Evolutionary conservation across 2,113 vertebrate species (phyloP), one percentile per base, ranked within the genome.

Genomic region (Tachuris rubrigastra): DNA sequence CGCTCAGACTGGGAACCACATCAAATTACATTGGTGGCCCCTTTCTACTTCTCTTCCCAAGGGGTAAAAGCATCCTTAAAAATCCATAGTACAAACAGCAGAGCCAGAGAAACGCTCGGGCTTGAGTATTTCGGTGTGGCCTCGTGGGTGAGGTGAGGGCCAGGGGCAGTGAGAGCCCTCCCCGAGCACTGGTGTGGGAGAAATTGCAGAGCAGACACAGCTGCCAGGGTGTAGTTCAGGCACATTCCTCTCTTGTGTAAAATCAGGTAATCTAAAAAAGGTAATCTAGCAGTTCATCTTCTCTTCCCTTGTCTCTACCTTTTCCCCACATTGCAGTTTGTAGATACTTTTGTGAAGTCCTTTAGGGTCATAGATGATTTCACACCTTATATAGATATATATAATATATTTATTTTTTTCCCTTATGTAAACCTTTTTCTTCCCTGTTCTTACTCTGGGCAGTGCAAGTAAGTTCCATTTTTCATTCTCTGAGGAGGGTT

Each of bases 11-110:
- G 18, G 62, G 44, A 80, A 8, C 47, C 66, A 75, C 35, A 6
- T 10, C 27, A 46, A 28, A 74, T 55, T 28, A 2, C 56, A 24
- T 2, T 3, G 6, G 4, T 74, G 33, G 10, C 15, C 33, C 18
- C 20, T 79, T 88, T 25, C 66, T 81, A 17, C 39, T n/a, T 49
- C 44, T 73, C 41, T 56, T 89, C 65, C 73, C 28, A 12, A 67
- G 39, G 19, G 19, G 7, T 23, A 16, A 62, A 66, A 83, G 6
- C 55, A 55, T 50, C 52, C 55, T 28, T 46, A 14, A 79, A 68
- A 46, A 12, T 9, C 55, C 20, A 0, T 33, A 23, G 6, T 44
- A 27, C 19, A 59, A 62, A 7, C 0, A 20, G 53, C n/a, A 37
- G 53, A 30, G 12, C 5, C 2, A 23, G 31, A 55, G 44, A 58